These are phyloP conservation scores for Callimorpha dominula DNA, from an alignment of 2,888 invertebrate genomes.

Conservation along the genomic window DNA sequence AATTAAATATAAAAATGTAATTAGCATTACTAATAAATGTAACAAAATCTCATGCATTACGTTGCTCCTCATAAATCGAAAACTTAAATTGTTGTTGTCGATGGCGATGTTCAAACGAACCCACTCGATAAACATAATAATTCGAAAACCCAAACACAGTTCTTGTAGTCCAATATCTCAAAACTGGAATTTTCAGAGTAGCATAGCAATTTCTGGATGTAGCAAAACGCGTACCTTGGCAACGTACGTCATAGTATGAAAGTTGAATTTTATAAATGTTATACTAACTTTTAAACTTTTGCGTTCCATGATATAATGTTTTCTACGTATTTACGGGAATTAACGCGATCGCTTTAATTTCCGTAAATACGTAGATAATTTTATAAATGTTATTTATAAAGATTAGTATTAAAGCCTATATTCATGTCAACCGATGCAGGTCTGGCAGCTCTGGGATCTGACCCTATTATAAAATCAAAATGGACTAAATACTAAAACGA, in stretches of 20 bases:
- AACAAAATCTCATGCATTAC: slow-evolving; percentile 6
- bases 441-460: not conserved
- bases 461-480: not conserved
- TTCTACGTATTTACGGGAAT: too few relatives aligned
- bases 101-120: not conserved
- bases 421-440: not conserved
- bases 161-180: not conserved
- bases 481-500: not conserved
- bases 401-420: not conserved
- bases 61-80: not conserved
- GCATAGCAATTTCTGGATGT: not conserved
- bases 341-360: too few relatives aligned
- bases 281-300: too few relatives aligned
- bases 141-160: not conserved
- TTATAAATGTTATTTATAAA: not conserved
- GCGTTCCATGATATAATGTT: too few relatives aligned
- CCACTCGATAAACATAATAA: too few relatives aligned
- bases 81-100: not conserved
- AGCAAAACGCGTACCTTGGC: not conserved
- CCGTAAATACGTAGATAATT: too few relatives aligned
- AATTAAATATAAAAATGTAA: slow-evolving; percentile 2
- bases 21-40: not conserved
- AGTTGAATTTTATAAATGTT: not conserved
- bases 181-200: not conserved
- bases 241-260: not conserved